Conservation (phyloP, 2,888 invertebrate species). For the Nomada ferruginata region DNA sequence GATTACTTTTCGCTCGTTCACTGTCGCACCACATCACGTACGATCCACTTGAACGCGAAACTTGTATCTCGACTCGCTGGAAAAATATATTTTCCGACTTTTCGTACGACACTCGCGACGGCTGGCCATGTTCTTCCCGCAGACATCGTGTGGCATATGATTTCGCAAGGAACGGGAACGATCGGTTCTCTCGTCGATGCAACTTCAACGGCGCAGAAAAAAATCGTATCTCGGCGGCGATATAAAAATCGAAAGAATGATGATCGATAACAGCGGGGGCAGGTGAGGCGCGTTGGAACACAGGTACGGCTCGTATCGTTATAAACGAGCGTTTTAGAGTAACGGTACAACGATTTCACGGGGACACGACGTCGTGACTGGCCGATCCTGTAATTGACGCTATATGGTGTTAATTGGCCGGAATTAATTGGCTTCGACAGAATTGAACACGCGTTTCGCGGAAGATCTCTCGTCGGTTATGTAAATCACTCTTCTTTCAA, state of each 20-base stretch:
- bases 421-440: slow-evolving; percentile 55
- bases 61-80: neutral
- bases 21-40: neutral
- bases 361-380: slow-evolving; percentile 50
- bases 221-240: too few relatives aligned
- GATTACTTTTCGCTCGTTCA: neutral
- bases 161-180: too few relatives aligned
- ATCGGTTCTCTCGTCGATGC: too few relatives aligned
- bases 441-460: slow-evolving; percentile 21
- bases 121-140: neutral
- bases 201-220: too few relatives aligned
- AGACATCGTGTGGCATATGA: neutral
- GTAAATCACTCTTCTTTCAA: slow-evolving; percentile 17
- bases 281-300: neutral
- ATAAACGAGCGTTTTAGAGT: slow-evolving; percentile 35
- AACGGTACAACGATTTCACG: slow-evolving; percentile 36
- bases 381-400: slow-evolving; percentile 50
- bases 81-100: neutral
- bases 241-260: neutral
- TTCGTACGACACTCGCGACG: neutral
- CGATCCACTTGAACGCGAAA: neutral
- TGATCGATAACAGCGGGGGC: neutral
- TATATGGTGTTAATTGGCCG: slow-evolving; percentile 58
- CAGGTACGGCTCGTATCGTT: slow-evolving; percentile 5
- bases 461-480: slow-evolving; percentile 16